Evolutionary conservation across 2,888 invertebrate species (phyloP).

Genomic region (Stomorhina lunata): DNA sequence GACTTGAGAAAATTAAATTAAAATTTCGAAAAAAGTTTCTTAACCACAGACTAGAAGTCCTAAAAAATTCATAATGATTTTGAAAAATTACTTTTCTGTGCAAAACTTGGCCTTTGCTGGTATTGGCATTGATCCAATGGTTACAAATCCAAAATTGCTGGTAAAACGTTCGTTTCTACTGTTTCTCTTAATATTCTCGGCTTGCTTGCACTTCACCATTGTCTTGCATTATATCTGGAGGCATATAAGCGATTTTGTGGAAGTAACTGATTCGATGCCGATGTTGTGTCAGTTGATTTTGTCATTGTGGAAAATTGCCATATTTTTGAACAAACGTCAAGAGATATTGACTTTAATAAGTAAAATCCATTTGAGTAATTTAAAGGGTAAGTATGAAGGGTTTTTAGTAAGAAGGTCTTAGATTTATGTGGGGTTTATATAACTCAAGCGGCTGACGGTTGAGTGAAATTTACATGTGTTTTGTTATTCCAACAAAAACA

Average conservation of each 20-base stretch:
- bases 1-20: too few relatives aligned
- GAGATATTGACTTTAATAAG: conserved; percentile 2
- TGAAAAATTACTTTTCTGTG: conserved; percentile 29
- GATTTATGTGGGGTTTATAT: too few relatives aligned
- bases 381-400: not conserved
- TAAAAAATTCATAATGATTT: not conserved
- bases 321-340: conserved; percentile 28
- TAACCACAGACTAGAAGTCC: too few relatives aligned
- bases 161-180: not conserved
- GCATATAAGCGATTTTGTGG: conserved; percentile 26
- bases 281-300: conserved; percentile 27
- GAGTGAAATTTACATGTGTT: too few relatives aligned
- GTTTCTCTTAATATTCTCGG: not conserved
- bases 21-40: too few relatives aligned
- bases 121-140: conserved; percentile 6
- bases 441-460: too few relatives aligned
- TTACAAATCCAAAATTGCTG: not conserved
- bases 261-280: conserved; percentile 27
- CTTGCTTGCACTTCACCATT: not conserved
- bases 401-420: too few relatives aligned
- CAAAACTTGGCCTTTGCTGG: conserved; percentile 26
- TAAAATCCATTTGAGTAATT: conserved; percentile 18
- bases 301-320: conserved; percentile 17
- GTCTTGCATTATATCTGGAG: not conserved
- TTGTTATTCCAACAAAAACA: too few relatives aligned